Conservation (phyloP, 2,113 vertebrate species). For the Brachyhypopomus gauderio region DNA sequence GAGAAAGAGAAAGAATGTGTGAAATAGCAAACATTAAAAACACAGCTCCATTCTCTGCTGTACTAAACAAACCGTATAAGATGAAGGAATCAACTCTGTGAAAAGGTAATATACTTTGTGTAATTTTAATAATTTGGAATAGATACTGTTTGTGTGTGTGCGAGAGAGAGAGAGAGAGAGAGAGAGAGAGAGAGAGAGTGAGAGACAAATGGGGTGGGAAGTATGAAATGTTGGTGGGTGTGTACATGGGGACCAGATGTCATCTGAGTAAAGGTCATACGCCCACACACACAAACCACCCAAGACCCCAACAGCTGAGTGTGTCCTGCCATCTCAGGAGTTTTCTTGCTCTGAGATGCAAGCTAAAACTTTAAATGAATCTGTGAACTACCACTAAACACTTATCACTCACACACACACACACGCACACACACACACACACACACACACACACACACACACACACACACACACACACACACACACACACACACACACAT, state of each 20-base stretch:
- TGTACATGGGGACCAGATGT: constrained; percentile 41
- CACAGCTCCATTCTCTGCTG: too few species aligned
- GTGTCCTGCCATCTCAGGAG: constrained; percentile 29
- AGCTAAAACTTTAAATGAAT: constrained; percentile 28
- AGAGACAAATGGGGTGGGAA: background rate
- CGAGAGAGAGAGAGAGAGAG: background rate
- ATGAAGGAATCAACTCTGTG: too few species aligned
- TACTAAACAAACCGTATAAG: too few species aligned
- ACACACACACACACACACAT: background rate
- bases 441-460: background rate
- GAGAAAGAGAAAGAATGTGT: background rate
- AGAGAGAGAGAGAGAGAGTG: background rate
- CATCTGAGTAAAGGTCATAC: constrained; percentile 17
- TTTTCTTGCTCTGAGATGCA: constrained; percentile 35
- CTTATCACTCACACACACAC: background rate
- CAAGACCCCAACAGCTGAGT: constrained; percentile 47
- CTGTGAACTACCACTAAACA: background rate
- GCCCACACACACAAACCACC: background rate
- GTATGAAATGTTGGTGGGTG: constrained; percentile 9
- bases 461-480: background rate
- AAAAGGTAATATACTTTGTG: too few species aligned
- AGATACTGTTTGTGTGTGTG: too few species aligned
- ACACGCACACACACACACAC: background rate
- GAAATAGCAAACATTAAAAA: too few species aligned
- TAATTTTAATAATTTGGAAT: too few species aligned